Base-by-base conservation (phyloP, 2,797 vertebrate genomes). In the Dermochelys coriacea region DNA sequence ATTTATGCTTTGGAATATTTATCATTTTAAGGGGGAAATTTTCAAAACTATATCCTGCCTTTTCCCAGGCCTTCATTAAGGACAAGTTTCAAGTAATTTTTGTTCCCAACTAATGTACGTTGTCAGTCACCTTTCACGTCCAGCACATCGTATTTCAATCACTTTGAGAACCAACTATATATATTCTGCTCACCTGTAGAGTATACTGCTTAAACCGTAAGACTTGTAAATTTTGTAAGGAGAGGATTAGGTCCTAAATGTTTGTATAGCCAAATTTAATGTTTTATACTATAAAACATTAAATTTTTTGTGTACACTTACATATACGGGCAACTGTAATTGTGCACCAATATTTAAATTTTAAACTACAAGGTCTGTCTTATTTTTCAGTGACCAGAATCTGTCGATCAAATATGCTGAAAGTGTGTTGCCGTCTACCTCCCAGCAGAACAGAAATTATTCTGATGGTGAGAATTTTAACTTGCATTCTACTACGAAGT, bases 311-410 rank as follows among this genome's bases (percentile, higher is more conserved):
- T 50, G 8, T 37, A 8, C 6, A 16, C 34, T 45, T 54, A 23
- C 83, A 8, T 81, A 10, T 25, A 47, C 3, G 34, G 45, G 49
- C 41, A 68, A 11, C 51, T 71, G 68, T 87, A 21, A 55, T 55
- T 10, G 4, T 55, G 25, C 1, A 12, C 55, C 1, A 25, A 0
- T 31, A 86, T n/a, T 78, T 94, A 71, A 79, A 89, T 45, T 27
- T 9, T 78, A 85, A 31, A 59, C 3, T 86, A 31, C 82, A 79
- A 34, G 1, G 27, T 1, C 89, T 12, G 91, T 51, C 61, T 93
- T 98, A 6, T 96, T 92, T 97, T 97, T 80, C 94, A 98, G 98
- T 6, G 98, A 98, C 9, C 98, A 98, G 80, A 96, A 71, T 84
- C 96, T 96, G 78, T 81, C 93, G 82, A 92, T n/a, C 83, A 97